phyloP scores from a whole-genome alignment of 2,888 invertebrate genomes.

The Agrotis ipsilon region DNA sequence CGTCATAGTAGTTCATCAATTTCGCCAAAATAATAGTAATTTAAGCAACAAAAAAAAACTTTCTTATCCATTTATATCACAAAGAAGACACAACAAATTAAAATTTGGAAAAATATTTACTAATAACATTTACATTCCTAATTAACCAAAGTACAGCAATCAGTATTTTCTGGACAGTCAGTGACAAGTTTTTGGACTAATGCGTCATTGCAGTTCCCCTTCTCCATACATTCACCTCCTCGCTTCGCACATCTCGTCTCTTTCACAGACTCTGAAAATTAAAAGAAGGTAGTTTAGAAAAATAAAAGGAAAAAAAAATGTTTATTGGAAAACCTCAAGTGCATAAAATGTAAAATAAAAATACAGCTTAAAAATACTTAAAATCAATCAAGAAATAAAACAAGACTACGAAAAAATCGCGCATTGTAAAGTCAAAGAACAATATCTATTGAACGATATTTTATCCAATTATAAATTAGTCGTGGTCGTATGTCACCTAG shows the following conservation, averaged over 20 bases:
- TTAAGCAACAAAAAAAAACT: not conserved
- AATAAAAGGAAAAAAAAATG: no score
- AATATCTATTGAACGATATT: no score
- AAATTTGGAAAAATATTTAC: not conserved
- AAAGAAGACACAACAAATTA: not conserved
- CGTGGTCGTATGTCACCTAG: no score
- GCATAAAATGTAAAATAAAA: no score
- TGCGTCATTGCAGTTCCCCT: not conserved
- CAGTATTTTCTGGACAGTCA: conserved; percentile 65
- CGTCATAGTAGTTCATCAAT: no score
- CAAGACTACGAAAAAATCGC: no score
- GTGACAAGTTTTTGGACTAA: conserved; percentile 62
- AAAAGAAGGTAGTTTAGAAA: not conserved
- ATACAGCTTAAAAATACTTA: no score
- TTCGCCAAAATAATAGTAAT: no score
- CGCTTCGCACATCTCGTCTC: conserved; percentile 75
- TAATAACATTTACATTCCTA: not conserved
- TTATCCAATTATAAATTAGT: no score
- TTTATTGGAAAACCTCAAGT: no score
- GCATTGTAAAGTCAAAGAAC: no score
- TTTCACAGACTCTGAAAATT: conserved; percentile 75
- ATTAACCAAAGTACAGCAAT: conserved; percentile 71
- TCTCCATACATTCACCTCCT: conserved; percentile 65
- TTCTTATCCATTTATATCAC: not conserved
- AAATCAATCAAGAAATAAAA: no score